These are phyloP conservation scores for Drosophila nigrodunni DNA, from an alignment of 1,140 invertebrate species.

Conservation along the genomic window DNA sequence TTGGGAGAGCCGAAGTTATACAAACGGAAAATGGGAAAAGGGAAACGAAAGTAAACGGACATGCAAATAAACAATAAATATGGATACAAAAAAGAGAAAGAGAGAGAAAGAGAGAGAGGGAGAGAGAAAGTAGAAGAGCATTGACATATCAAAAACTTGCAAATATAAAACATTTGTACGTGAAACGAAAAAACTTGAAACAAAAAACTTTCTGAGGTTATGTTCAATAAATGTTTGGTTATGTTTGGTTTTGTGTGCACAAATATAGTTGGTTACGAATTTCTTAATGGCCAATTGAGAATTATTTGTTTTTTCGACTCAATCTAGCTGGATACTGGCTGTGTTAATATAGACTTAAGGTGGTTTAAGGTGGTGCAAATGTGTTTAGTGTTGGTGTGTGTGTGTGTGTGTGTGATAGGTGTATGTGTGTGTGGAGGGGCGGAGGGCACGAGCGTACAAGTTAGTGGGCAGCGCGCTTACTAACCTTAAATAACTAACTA, in stretches of 20 bases:
- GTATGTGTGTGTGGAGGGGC: constrained; percentile 22
- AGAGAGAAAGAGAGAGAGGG: constrained; percentile 13
- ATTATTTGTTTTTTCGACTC: constrained; percentile 38
- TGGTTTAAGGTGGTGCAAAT: constrained; percentile 30
- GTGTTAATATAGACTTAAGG: constrained; percentile 8
- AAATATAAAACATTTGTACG: constrained; percentile 48
- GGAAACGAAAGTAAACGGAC: constrained; percentile 25
- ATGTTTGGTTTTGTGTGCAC: constrained; percentile 18
- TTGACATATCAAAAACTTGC: constrained; percentile 36
- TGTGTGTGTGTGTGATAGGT: constrained; percentile 17
- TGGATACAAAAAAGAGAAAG: constrained; percentile 12
- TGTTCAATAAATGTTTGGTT: constrained; percentile 37
- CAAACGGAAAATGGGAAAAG: neutral
- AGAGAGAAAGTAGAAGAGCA: constrained; percentile 21
- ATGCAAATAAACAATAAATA: constrained; percentile 30
- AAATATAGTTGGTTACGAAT: constrained; percentile 21
- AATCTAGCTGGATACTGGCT: constrained; percentile 16
- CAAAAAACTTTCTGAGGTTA: constrained; percentile 27
- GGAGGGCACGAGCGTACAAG: constrained; percentile 52
- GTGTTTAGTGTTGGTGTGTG: constrained; percentile 24
- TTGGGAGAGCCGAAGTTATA: constrained; percentile 31
- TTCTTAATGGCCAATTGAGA: constrained; percentile 48
- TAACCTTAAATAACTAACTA: constrained; percentile 62
- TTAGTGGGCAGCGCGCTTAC: constrained; percentile 67
- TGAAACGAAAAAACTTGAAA: constrained; percentile 18